Evolutionary conservation across 1,140 invertebrate species (phyloP).

Genomic region (Penaeus vannamei): DNA sequence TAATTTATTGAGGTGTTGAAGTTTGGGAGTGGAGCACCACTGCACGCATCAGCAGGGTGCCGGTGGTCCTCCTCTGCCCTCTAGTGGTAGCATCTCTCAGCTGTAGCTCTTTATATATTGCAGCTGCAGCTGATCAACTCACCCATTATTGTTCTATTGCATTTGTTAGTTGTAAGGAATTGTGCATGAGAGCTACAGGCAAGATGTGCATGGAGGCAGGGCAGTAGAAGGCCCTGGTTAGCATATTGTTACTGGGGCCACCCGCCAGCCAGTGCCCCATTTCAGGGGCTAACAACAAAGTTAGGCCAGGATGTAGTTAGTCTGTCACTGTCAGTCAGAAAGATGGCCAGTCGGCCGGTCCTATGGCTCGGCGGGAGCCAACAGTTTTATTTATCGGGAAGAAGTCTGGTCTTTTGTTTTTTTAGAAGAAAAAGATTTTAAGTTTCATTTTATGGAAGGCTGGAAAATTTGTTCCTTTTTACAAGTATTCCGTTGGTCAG

Average conservation of each 20-base stretch:
- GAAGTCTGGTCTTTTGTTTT: slow-evolving; percentile 40
- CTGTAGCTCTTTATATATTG: slow-evolving; percentile 16
- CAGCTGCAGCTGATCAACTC: slow-evolving; percentile 24
- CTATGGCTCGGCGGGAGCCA: slow-evolving; percentile 49
- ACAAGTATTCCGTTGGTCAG: slow-evolving; percentile 53
- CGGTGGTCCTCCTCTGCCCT: slow-evolving; percentile 27
- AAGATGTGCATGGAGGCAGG: slow-evolving; percentile 46
- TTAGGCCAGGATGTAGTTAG: slow-evolving; percentile 43
- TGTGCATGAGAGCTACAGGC: slow-evolving; percentile 54
- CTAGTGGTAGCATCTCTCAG: slow-evolving; percentile 33
- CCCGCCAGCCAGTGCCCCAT: slow-evolving; percentile 38
- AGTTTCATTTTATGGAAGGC: slow-evolving; percentile 39
- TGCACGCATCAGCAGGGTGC: background rate
- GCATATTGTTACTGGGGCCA: slow-evolving; percentile 11
- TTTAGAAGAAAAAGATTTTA: slow-evolving; percentile 34
- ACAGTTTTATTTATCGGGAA: slow-evolving; percentile 41
- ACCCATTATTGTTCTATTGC: slow-evolving; percentile 57
- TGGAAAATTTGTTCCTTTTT: slow-evolving; percentile 41
- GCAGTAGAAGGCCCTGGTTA: slow-evolving; percentile 29
- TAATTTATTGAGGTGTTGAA: slow-evolving; percentile 59
- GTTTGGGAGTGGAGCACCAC: slow-evolving; percentile 31
- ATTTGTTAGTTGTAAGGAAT: slow-evolving; percentile 58
- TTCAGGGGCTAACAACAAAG: slow-evolving; percentile 31
- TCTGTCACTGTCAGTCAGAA: slow-evolving; percentile 26
- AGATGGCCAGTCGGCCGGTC: slow-evolving; percentile 36